Evolutionary conservation across 2,888 invertebrate species (phyloP).

Genomic region (Steinernema hermaphroditum): DNA sequence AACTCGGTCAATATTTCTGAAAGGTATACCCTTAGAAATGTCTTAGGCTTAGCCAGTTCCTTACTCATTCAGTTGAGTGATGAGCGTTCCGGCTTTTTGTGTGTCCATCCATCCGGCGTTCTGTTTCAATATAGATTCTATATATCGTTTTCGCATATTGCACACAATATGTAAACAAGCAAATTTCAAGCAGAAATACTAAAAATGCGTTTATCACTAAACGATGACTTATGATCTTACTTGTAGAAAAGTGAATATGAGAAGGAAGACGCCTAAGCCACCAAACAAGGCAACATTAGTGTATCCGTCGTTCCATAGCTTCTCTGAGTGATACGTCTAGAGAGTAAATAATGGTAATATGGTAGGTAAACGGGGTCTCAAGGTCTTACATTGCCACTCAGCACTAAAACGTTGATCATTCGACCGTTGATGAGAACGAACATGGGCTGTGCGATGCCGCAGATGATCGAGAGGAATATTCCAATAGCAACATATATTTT

Average conservation of each 20-base stretch:
- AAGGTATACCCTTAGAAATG: neutral
- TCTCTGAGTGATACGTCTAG: slow-evolving; percentile 7
- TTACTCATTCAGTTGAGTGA: slow-evolving; percentile 44
- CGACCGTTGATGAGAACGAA: slow-evolving; percentile 31
- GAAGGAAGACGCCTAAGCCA: slow-evolving; percentile 23
- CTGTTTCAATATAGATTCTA: slow-evolving; percentile 39
- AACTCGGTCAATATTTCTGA: slow-evolving; percentile 37
- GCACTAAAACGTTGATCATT: slow-evolving; percentile 29
- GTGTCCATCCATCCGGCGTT: slow-evolving; percentile 39
- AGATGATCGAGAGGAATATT: slow-evolving; percentile 33
- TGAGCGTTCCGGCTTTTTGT: slow-evolving; percentile 43
- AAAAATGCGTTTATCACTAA: neutral
- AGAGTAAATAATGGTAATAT: neutral
- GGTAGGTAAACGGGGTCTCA: too few species aligned
- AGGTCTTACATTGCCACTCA: neutral
- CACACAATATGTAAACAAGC: slow-evolving; percentile 38
- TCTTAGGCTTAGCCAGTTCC: neutral
- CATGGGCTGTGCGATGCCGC: slow-evolving; percentile 35
- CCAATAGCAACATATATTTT: slow-evolving; percentile 32
- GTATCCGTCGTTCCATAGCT: slow-evolving; percentile 19
- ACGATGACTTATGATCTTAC: neutral
- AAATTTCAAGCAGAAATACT: slow-evolving; percentile 32
- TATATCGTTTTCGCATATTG: slow-evolving; percentile 35
- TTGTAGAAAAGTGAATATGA: slow-evolving; percentile 22
- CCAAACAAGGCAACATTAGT: neutral